Evolutionary conservation across 2,113 vertebrate species (phyloP).

Genomic region (Galeopterus variegatus): DNA sequence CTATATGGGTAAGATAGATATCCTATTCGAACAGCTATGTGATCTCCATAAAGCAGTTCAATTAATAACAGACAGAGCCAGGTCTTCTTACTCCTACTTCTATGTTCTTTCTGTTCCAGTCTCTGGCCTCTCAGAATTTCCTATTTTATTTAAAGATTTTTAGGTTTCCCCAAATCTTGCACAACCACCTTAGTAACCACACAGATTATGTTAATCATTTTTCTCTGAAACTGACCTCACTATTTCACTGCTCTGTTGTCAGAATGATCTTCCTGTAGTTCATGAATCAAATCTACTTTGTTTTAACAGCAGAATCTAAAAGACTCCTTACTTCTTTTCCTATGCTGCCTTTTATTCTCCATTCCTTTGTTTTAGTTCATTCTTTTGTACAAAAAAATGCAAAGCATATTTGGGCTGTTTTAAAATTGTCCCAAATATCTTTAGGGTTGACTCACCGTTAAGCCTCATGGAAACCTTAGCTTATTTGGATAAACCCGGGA

Average conservation of each 20-base stretch:
- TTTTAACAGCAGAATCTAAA: conserved; percentile 54
- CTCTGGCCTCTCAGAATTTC: neutral
- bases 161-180: neutral
- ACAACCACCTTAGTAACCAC: conserved; percentile 9
- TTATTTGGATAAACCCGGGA: conserved; percentile 65
- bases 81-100: neutral
- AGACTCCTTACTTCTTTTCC: neutral
- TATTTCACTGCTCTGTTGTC: conserved; percentile 1
- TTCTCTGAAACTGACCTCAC: conserved; percentile 57
- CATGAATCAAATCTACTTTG: conserved; percentile 54
- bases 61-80: neutral
- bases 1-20: neutral
- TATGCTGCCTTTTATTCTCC: neutral
- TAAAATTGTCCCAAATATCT: conserved; percentile 60
- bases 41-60: neutral
- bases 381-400: conserved; percentile 49
- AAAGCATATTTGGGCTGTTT: conserved; percentile 48
- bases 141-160: neutral
- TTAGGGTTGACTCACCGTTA: conserved; percentile 56
- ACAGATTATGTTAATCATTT: conserved; percentile 28
- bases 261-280: conserved; percentile 48
- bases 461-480: conserved; percentile 62
- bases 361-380: neutral
- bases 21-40: neutral
- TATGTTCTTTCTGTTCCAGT: neutral